Evolutionary conservation across 2,888 invertebrate genomes (phyloP).

Genomic region (Eupithecia dodoneata): DNA sequence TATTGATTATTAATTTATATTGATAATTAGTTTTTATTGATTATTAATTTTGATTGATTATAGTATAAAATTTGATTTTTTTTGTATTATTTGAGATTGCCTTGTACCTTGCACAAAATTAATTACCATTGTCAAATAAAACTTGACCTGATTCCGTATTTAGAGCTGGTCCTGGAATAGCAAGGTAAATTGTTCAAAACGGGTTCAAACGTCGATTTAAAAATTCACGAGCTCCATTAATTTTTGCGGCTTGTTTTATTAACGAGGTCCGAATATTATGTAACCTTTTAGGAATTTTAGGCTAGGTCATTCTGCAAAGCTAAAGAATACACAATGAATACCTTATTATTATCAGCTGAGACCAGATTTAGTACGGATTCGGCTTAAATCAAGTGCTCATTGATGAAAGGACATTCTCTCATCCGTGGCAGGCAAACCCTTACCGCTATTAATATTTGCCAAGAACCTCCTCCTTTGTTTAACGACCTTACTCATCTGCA

Average conservation of each 20-base stretch:
- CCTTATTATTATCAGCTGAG: slow-evolving; percentile 8
- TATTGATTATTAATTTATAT: too few species aligned
- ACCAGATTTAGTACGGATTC: slow-evolving; percentile 11
- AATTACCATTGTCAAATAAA: neutral
- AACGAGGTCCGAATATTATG: neutral
- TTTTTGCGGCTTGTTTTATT: neutral
- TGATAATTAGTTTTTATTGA: too few species aligned
- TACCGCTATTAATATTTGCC: slow-evolving; percentile 28
- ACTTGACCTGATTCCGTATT: neutral
- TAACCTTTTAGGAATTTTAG: neutral
- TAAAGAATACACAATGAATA: neutral
- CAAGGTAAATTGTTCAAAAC: neutral
- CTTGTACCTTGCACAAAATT: too few species aligned
- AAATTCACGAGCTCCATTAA: neutral
- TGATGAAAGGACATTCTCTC: slow-evolving; percentile 18
- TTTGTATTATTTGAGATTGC: too few species aligned
- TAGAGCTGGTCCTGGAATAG: neutral
- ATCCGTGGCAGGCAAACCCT: slow-evolving; percentile 17
- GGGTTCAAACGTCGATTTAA: neutral
- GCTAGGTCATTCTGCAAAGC: neutral
- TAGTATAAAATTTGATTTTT: too few species aligned
- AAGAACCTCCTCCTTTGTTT: slow-evolving; percentile 24
- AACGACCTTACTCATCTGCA: slow-evolving; percentile 15
- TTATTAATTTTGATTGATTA: too few species aligned
- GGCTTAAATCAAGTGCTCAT: slow-evolving; percentile 12